Conservation (phyloP, 2,113 vertebrate genomes). For the Heterocephalus glaber region DNA sequence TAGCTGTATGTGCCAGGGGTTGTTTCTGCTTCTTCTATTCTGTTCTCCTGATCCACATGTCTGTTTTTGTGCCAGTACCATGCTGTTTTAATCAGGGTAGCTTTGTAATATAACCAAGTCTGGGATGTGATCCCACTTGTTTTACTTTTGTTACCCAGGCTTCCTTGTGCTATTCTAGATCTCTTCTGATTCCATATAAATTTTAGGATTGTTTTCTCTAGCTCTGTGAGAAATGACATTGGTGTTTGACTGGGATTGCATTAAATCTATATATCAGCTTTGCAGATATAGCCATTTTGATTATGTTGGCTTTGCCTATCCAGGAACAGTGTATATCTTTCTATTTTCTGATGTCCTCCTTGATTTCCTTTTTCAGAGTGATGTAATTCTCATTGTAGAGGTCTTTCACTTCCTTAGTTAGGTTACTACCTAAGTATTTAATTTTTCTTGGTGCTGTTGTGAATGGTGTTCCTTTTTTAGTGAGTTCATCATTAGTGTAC, state of each 20-base stretch:
- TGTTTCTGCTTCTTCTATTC: neutral
- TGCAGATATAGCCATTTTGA: neutral
- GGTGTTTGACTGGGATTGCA: neutral
- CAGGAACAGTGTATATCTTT: neutral
- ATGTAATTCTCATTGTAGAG: too few relatives aligned
- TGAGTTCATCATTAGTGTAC: neutral
- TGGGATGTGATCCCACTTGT: neutral
- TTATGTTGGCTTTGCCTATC: neutral
- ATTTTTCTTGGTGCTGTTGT: neutral
- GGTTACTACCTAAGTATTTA: neutral
- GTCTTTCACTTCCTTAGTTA: neutral
- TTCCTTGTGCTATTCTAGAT: neutral
- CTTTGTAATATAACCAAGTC: neutral
- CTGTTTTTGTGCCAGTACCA: neutral
- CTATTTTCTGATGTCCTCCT: neutral
- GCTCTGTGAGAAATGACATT: neutral
- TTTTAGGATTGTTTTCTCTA: neutral
- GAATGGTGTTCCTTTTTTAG: neutral
- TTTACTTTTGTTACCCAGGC: neutral
- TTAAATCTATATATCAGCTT: neutral
- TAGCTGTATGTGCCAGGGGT: neutral
- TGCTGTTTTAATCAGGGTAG: neutral
- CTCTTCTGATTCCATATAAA: neutral
- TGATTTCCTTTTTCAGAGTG: neutral
- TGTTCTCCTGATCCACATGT: neutral